These are phyloP conservation scores for Caenorhabditis macrosperma DNA, from an alignment of 2,888 invertebrate genomes.

Conservation along the genomic window DNA sequence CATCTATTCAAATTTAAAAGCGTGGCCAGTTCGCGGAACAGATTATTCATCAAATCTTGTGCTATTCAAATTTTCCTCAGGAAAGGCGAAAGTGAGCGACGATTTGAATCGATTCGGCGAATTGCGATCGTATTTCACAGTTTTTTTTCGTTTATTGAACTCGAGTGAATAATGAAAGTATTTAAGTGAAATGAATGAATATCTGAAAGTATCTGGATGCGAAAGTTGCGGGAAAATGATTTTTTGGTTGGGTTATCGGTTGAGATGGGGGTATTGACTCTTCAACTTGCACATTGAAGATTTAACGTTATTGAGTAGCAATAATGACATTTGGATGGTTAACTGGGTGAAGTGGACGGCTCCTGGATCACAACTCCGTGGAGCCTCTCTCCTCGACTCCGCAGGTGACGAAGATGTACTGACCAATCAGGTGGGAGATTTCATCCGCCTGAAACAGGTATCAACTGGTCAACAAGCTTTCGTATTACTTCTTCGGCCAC, in stretches of 20 bases:
- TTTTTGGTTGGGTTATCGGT: background rate
- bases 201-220: no score
- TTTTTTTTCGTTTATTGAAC: constrained; percentile 37
- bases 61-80: constrained; percentile 54
- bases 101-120: constrained; percentile 19
- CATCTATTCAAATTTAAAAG: constrained; percentile 49
- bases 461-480: constrained; percentile 7
- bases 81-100: no score
- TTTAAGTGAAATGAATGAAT: background rate
- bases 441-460: constrained; percentile 89
- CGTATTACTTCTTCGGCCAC: no score
- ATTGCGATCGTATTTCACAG: no score
- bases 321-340: constrained; percentile 21
- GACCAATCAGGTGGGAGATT: constrained; percentile 94
- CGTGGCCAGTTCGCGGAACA: constrained; percentile 49
- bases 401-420: constrained; percentile 86
- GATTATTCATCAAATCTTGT: constrained; percentile 37
- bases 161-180: background rate
- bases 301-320: constrained; percentile 28
- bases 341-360: background rate
- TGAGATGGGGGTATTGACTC: constrained; percentile 1
- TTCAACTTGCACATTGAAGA: constrained; percentile 53
- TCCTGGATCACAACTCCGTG: constrained; percentile 41
- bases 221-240: background rate
- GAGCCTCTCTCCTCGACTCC: constrained; percentile 40